phyloP scores from a whole-genome alignment of 2,113 vertebrate species.

The Tamias sibiricus region DNA sequence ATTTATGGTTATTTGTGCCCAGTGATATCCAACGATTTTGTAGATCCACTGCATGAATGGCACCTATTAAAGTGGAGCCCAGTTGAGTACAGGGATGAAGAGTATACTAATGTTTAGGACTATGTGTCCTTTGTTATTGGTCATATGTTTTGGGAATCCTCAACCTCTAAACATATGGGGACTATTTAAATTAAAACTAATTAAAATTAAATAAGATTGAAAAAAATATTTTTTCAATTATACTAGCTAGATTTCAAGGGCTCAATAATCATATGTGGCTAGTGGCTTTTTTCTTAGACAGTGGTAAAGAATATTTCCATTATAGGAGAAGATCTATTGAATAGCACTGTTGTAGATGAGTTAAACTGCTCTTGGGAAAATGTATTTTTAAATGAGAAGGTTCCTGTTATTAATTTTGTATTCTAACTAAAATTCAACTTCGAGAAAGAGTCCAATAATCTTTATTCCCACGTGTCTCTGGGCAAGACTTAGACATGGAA shows the following conservation, averaged over 20 bases:
- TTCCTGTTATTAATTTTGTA: not conserved
- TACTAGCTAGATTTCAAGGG: not conserved
- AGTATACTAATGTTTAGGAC: not conserved
- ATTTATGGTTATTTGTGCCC: not conserved
- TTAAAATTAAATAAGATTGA: not conserved
- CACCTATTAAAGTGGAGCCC: not conserved
- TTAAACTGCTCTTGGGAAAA: not conserved
- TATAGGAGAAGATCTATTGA: not conserved
- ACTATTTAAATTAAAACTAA: conserved; percentile 24
- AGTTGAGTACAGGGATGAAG: not conserved
- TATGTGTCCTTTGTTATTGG: not conserved
- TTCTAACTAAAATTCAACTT: conserved; percentile 35
- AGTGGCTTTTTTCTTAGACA: not conserved
- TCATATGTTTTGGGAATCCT: not conserved
- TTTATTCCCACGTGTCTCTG: conserved; percentile 22
- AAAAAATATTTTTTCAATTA: not conserved
- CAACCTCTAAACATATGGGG: not conserved
- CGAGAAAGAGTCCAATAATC: not conserved
- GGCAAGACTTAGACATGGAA: conserved; percentile 56
- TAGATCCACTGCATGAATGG: not conserved
- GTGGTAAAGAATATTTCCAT: not conserved
- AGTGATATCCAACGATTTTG: not conserved
- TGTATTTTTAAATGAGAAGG: not conserved
- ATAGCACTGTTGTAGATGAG: not conserved
- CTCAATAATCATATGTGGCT: not conserved